A percentile compares a stretch with the other conserved stretches of the same genome.
Evolutionary conservation across 2,888 invertebrate species (phyloP).

Genomic region (Atherix ibis): DNA sequence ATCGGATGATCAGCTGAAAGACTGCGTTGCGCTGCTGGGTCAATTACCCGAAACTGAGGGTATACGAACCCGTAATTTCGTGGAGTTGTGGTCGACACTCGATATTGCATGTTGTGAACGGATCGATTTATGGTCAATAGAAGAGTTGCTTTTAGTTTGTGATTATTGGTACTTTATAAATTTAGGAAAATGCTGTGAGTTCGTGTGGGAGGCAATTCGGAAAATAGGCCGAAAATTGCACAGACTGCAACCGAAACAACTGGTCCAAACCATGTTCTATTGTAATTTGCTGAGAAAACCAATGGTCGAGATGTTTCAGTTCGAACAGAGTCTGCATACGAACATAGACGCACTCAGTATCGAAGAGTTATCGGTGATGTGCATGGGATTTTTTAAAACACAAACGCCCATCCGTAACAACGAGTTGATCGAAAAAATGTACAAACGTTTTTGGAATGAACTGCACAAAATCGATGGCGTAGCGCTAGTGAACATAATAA

Average conservation of each 20-base stretch:
- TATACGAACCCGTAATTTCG: slow-evolving; percentile 40
- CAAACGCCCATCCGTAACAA: slow-evolving; percentile 43
- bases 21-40: slow-evolving; percentile 36
- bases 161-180: slow-evolving; percentile 49
- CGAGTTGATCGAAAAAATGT: slow-evolving; percentile 35
- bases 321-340: slow-evolving; percentile 41
- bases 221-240: slow-evolving; percentile 40
- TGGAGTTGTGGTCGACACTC: slow-evolving; percentile 48
- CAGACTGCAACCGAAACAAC: slow-evolving; percentile 41
- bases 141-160: slow-evolving; percentile 40
- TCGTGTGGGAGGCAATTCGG: slow-evolving; percentile 36
- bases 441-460: slow-evolving; percentile 36
- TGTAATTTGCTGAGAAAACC: slow-evolving; percentile 42
- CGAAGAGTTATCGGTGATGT: slow-evolving; percentile 53
- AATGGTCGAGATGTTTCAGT: slow-evolving; percentile 44
- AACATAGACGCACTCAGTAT: slow-evolving; percentile 39
- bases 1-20: slow-evolving; percentile 39
- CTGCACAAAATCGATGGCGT: slow-evolving; percentile 44
- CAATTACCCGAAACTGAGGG: slow-evolving; percentile 38
- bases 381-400: slow-evolving; percentile 66
- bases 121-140: slow-evolving; percentile 35
- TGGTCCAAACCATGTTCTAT: slow-evolving; percentile 52
- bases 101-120: slow-evolving; percentile 45
- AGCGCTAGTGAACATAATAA: slow-evolving; percentile 44
- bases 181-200: slow-evolving; percentile 40